Conservation (phyloP, 2,888 invertebrate species). For the Atrina japonica region DNA sequence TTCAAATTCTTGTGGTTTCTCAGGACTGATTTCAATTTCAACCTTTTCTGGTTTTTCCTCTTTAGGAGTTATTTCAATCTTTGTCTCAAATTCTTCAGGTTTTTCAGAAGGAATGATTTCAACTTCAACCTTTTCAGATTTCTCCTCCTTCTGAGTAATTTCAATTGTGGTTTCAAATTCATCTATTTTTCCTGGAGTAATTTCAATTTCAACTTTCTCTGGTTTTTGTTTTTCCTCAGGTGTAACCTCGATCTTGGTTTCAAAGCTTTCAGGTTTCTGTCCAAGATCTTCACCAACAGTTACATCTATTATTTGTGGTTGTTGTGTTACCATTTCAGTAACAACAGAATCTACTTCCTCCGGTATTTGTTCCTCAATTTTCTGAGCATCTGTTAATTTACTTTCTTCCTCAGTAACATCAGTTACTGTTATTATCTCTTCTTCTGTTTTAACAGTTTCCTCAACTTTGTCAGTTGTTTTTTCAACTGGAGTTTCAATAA, state of each 20-base stretch:
- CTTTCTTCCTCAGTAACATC: too few relatives aligned
- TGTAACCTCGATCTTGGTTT: background rate
- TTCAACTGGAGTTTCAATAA: conserved; percentile 9
- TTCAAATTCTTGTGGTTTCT: background rate
- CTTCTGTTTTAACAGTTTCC: background rate
- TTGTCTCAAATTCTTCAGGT: too few relatives aligned
- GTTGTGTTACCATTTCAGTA: background rate
- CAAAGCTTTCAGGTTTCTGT: conserved; percentile 13
- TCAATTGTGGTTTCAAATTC: background rate
- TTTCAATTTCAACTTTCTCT: background rate
- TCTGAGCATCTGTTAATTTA: background rate
- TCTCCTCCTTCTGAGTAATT: background rate
- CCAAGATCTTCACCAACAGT: background rate
- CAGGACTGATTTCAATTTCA: background rate
- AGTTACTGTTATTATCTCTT: background rate
- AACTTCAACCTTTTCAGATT: background rate
- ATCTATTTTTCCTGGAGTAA: background rate
- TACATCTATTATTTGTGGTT: background rate
- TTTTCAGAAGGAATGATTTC: background rate
- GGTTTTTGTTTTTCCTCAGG: background rate
- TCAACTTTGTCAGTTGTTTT: background rate
- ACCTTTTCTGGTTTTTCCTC: too few relatives aligned
- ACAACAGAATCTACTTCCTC: background rate
- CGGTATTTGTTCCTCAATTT: conserved; percentile 11
- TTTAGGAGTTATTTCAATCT: too few relatives aligned